Conservation (phyloP, 2,113 vertebrate species). For the human region DNA sequence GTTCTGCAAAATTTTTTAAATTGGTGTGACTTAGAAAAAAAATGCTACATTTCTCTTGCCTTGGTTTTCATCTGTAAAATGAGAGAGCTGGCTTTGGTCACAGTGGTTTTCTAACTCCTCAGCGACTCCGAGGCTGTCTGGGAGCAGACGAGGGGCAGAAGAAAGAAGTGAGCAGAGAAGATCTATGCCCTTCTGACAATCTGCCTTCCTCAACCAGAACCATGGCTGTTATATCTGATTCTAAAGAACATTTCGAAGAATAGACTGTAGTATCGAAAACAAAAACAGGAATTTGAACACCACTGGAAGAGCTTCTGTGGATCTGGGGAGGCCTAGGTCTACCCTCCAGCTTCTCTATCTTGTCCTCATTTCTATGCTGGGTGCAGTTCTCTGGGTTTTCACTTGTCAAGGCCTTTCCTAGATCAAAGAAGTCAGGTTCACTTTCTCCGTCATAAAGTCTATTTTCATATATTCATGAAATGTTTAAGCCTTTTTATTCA, state of each 20-base stretch:
- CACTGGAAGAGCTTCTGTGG: not conserved
- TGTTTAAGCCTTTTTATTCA: not conserved
- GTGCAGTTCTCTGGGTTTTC: not conserved
- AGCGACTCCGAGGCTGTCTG: not conserved
- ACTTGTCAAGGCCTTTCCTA: not conserved
- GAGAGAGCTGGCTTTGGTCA: not conserved
- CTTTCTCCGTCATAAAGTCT: not conserved
- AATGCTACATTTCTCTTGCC: not conserved
- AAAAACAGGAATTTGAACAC: not conserved
- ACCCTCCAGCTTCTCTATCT: not conserved
- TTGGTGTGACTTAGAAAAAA: not conserved
- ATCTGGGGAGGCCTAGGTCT: not conserved
- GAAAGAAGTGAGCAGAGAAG: not conserved
- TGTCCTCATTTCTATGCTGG: rapidly evolving
- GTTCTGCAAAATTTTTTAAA: not conserved
- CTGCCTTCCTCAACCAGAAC: not conserved
- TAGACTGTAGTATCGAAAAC: not conserved
- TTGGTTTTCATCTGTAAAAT: not conserved
- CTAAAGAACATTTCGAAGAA: not conserved
- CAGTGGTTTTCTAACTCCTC: not conserved
- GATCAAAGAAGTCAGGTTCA: not conserved
- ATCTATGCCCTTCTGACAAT: not conserved
- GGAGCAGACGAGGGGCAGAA: not conserved
- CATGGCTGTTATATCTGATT: not conserved
- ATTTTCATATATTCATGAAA: not conserved